Evolutionary conservation across 2,113 vertebrate species (phyloP).

Genomic region (Sebastes fasciatus): DNA sequence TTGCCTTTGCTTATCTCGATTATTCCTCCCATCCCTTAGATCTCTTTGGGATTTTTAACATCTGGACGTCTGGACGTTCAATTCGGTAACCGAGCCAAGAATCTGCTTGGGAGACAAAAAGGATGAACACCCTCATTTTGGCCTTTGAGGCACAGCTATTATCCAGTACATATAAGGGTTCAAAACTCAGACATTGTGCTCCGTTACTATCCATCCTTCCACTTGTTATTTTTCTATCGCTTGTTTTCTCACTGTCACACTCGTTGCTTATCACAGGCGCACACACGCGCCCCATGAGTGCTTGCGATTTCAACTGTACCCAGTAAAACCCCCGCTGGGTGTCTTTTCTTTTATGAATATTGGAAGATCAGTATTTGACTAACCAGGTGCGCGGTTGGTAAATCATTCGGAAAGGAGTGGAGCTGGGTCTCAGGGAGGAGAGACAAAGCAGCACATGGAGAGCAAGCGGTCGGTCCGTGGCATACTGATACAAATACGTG

Average conservation of each 20-base stretch:
- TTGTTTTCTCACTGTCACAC: constrained; percentile 50
- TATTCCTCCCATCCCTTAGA: constrained; percentile 42
- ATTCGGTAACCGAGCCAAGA: constrained; percentile 53
- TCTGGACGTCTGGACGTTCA: constrained; percentile 55
- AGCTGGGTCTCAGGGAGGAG: constrained; percentile 41
- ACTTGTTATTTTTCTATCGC: constrained; percentile 50
- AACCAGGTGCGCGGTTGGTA: constrained; percentile 50
- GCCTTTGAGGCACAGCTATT: constrained; percentile 29
- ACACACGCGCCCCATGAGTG: constrained; percentile 47
- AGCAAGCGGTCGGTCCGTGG: constrained; percentile 37
- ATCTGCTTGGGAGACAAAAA: constrained; percentile 56
- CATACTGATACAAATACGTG: constrained; percentile 50
- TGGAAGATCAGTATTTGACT: constrained; percentile 43
- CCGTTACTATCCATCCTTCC: constrained; percentile 35
- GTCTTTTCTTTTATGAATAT: constrained; percentile 36
- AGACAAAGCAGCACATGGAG: constrained; percentile 61
- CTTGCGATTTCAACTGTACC: constrained; percentile 31
- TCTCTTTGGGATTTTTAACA: constrained; percentile 62
- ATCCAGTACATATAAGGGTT: constrained; percentile 61
- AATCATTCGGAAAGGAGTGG: constrained; percentile 41
- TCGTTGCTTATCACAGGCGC: constrained; percentile 56
- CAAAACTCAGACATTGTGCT: constrained; percentile 19
- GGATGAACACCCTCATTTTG: constrained; percentile 50
- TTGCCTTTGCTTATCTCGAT: constrained; percentile 45
- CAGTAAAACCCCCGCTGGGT: constrained; percentile 33